Percentiles rank a stretch among this genome's conserved stretches.
These are phyloP conservation scores for Oreochromis grahami DNA, from an alignment of 2,797 vertebrate species.

Conservation along the genomic window DNA sequence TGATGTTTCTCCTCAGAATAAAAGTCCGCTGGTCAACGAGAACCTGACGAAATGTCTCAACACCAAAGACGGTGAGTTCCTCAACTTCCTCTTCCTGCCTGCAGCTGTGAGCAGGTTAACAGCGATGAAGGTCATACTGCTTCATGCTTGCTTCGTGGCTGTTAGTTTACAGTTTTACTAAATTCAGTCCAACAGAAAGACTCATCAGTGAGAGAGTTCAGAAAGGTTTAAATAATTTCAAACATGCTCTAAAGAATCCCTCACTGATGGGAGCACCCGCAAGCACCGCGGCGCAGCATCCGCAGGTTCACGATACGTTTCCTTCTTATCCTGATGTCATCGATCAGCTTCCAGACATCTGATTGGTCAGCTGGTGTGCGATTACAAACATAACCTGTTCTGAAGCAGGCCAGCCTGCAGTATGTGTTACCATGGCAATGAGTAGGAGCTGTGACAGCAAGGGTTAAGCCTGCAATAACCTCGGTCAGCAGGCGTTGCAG, in stretches of 20 bases:
- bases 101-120: neutral
- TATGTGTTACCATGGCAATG: too few species aligned
- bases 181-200: neutral
- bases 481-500: neutral
- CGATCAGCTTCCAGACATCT: neutral
- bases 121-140: neutral
- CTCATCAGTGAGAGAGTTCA: neutral
- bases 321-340: neutral
- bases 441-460: neutral
- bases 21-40: slow-evolving; percentile 89
- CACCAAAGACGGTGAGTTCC: slow-evolving; percentile 87
- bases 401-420: too few species aligned
- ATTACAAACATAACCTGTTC: neutral
- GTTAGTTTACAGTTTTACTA: neutral
- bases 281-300: neutral
- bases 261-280: too few species aligned
- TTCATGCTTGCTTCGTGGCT: too few species aligned
- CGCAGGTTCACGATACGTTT: neutral
- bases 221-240: neutral
- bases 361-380: neutral
- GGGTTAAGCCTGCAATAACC: neutral
- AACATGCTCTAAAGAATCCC: neutral
- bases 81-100: neutral
- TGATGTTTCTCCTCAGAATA: slow-evolving; percentile 75
- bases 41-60: slow-evolving; percentile 88